Conservation (phyloP, 2,888 invertebrate genomes). For the Luffia ferchaultella region DNA sequence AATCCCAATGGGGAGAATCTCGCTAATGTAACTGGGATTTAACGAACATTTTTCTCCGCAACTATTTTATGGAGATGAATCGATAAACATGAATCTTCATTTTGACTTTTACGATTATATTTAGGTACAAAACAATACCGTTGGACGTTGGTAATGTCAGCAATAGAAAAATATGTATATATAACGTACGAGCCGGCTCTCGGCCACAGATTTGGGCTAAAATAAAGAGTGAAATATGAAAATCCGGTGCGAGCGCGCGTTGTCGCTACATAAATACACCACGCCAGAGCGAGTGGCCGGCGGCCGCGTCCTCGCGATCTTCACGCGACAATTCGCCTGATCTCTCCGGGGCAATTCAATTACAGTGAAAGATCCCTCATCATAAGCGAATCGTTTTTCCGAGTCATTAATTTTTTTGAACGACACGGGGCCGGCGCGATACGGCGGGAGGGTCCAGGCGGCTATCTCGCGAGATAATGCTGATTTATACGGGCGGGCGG, state of each 20-base stretch:
- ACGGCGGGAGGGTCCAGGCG: constrained; percentile 31
- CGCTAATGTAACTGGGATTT: constrained; percentile 31
- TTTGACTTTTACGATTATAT: too few relatives aligned
- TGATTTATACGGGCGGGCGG: constrained; percentile 61
- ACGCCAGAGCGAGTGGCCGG: neutral
- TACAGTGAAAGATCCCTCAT: constrained; percentile 67
- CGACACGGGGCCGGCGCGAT: constrained; percentile 52
- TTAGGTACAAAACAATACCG: too few relatives aligned
- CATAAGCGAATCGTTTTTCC: constrained; percentile 68
- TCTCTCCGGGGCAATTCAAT: constrained; percentile 63
- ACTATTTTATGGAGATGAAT: neutral
- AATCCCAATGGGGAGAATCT: constrained; percentile 47
- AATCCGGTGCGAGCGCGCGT: neutral
- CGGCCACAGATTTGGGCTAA: neutral
- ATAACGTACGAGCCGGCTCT: neutral
- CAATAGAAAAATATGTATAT: too few relatives aligned
- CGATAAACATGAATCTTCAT: too few relatives aligned
- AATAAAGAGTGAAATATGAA: neutral
- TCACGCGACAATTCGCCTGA: constrained; percentile 42
- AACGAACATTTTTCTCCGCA: neutral
- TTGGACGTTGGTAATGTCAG: too few relatives aligned
- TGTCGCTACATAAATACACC: neutral
- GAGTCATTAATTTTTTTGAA: constrained; percentile 66
- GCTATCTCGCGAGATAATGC: constrained; percentile 67
- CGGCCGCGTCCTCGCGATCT: constrained; percentile 32